A percentile compares a stretch with the other conserved stretches of the same genome.
These are phyloP conservation scores for Tapirus terrestris DNA, from an alignment of 2,113 vertebrate genomes.

Conservation along the genomic window DNA sequence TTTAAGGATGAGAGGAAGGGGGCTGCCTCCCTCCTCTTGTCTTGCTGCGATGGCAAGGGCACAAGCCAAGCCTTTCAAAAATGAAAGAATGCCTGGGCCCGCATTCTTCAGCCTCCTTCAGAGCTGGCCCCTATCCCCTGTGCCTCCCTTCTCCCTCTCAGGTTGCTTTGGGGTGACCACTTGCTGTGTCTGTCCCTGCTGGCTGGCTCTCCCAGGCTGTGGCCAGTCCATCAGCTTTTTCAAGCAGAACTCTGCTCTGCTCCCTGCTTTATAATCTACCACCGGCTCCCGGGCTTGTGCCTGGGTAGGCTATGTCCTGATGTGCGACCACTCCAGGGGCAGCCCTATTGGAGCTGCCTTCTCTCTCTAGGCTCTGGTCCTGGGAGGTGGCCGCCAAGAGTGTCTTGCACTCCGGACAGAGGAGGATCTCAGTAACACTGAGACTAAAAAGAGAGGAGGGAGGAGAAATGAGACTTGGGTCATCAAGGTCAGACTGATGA, in stretches of 20 bases:
- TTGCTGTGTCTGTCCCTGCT: background rate
- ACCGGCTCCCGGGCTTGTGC: background rate
- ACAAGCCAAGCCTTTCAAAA: background rate
- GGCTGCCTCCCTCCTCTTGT: background rate
- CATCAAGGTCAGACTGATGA: background rate
- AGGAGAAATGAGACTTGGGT: background rate
- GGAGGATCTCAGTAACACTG: background rate
- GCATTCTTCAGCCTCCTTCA: background rate
- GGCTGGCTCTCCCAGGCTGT: background rate
- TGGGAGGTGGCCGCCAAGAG: background rate
- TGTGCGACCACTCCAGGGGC: background rate
- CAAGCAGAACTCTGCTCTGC: no score
- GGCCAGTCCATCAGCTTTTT: background rate
- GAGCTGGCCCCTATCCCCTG: no score
- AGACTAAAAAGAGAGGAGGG: background rate
- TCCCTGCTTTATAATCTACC: background rate
- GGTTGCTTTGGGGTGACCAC: background rate
- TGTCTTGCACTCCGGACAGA: background rate
- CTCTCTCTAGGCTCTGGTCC: background rate
- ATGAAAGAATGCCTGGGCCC: background rate
- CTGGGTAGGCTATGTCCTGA: background rate
- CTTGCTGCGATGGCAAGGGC: background rate
- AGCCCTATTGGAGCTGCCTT: background rate
- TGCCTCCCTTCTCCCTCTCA: rapidly evolving
- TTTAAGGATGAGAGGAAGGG: background rate